Evolutionary conservation across 2,113 vertebrate genomes (phyloP), one percentile per base, ranked within the genome.

Genomic region (Hoplias malabaricus): DNA sequence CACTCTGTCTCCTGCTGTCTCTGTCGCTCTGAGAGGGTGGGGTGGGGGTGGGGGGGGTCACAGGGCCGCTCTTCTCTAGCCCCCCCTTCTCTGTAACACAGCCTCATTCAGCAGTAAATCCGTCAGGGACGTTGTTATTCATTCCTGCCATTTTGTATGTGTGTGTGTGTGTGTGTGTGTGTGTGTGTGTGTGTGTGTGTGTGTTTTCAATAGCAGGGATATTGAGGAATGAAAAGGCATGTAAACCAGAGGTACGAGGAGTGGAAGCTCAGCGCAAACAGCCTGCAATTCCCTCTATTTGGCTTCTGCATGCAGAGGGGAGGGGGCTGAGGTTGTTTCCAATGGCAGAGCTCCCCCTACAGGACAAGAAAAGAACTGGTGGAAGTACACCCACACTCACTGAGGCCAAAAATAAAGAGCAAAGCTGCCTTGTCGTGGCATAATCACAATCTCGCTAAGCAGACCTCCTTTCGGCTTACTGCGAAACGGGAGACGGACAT

Each of bases 341-440:
- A 69, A 78, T 79, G 50, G 31, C 75, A 87, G 75, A 88, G 73
- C 88, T 42, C 87, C 88, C 72, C 84, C 82, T 85, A 77, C 40
- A 84, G 88, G 84, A 29, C 10, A 5, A 2, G 0, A 0, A 0
- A 1, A 54, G 34, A 67, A 83, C 19, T 59, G 21, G 70, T 69
- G 0, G 21, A n/a, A 23, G 27, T 27, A 12, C 27, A 25, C 25
- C 40, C 38, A 34, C 38, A n/a, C 25, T 13, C 11, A 1, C 63
- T 72, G 40, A 57, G 29, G 42, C 29, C 46, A 46, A 78, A 10
- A 53, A 62, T 73, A 77, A 69, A 73, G 42, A 59, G 62, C 23
- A 33, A 43, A 67, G 62, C 62, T 19, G 62, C 50, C 62, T 73
- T 73, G 74, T 65, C 76, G 38, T 56, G 40, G 42, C 75, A 75